Base-by-base conservation (phyloP, 2,113 vertebrate species). In the Copsychus sechellarum region DNA sequence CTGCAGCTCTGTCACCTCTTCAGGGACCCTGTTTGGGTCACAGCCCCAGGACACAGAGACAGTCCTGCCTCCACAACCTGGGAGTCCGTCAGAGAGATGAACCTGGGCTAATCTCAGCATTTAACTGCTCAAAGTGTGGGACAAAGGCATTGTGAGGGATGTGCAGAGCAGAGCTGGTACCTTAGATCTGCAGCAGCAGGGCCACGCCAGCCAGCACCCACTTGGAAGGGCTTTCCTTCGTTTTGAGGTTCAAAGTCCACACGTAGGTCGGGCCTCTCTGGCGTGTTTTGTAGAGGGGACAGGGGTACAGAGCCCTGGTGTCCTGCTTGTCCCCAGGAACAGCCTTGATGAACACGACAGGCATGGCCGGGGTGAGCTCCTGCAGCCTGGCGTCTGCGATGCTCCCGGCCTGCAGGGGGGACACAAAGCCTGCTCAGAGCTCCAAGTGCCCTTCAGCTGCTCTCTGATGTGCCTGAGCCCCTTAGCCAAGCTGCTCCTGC, bases 191-290 rank as follows among this genome's bases (percentile, higher is more conserved):
- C 14, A 99, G 97, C 25, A 99, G 98, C 81, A 99, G 85, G 3
- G 99, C 99, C 25, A 99, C 98, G 1, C 99, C 99, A 48, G 99
- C 99, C 0, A 99, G 96, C 33, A 99, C 98, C 99, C 99, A 99
- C 95, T 99, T 99, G 70, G 99, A 98, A 2, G 99, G 97, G 5
- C 91, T 98, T 33, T 99, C 99, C 97, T 98, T 99, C 20, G 98
- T 99, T 97, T 99, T 99, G 24, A 99, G 98, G 96, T 98, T 98
- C 56, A 99, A 99, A 34, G 99, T 99, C 99, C 99, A 99, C 20
- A 99, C 98, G 0, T 99, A 99, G 3, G 99, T 99, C 6, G 98
- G 98, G 2, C 99, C 99, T 38, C 99, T 98, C 92, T 99, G 98
- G 36, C 98, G 97, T 17, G 99, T 99, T 95, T 98, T 99, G 95